Evolutionary conservation across 2,113 vertebrate genomes (phyloP).

Genomic region (Morone chrysops): DNA sequence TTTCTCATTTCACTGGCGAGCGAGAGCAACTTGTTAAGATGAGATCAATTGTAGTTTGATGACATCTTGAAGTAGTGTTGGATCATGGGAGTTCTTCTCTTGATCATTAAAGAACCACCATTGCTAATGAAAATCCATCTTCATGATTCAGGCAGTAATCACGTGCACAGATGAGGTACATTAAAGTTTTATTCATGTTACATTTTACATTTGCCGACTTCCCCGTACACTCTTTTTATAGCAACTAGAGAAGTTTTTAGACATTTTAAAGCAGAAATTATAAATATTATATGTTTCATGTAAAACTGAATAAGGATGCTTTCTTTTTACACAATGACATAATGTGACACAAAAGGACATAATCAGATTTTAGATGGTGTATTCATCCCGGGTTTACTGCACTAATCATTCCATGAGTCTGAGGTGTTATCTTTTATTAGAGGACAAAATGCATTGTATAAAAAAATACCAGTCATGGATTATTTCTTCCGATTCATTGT

Average conservation of each 20-base stretch:
- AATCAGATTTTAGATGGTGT: neutral
- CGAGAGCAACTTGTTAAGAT: neutral
- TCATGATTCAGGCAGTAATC: no score
- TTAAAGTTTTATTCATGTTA: no score
- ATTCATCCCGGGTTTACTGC: neutral
- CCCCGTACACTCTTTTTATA: no score
- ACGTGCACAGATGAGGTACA: no score
- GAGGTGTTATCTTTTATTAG: neutral
- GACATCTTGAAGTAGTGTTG: no score
- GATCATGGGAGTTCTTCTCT: no score
- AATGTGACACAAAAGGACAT: neutral
- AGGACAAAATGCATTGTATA: neutral
- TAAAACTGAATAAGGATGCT: neutral
- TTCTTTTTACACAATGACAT: neutral
- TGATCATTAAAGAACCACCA: no score
- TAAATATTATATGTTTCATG: neutral
- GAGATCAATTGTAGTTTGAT: neutral
- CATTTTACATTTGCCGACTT: no score
- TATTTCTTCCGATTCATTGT: neutral
- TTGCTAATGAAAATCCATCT: no score
- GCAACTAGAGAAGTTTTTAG: no score
- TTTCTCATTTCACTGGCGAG: neutral
- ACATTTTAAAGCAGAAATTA: no score
- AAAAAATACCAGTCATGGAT: neutral
- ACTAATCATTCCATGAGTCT: neutral